phyloP scores from a whole-genome alignment of 2,113 vertebrate genomes.

The Empidonax alnorum region DNA sequence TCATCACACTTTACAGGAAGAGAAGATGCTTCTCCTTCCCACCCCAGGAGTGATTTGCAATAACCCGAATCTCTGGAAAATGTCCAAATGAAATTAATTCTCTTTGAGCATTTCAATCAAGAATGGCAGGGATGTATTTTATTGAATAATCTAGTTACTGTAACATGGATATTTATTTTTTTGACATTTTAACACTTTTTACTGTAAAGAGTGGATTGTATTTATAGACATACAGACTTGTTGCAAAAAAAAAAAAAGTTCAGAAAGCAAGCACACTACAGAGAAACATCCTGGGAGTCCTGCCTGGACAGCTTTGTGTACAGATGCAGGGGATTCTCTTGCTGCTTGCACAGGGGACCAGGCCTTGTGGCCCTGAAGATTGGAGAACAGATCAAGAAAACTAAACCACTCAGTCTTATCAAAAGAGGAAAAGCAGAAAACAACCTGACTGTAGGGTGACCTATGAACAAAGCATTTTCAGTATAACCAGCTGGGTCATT shows the following conservation, averaged over 20 bases:
- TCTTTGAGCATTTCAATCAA: constrained; percentile 86
- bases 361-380: constrained; percentile 57
- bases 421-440: constrained; percentile 30
- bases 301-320: constrained; percentile 48
- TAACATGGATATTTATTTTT: constrained; percentile 95
- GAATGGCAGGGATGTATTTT: constrained; percentile 97
- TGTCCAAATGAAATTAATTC: constrained; percentile 79
- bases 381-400: constrained; percentile 65
- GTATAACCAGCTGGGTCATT: constrained; percentile 57
- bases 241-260: constrained; percentile 70
- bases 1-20: constrained; percentile 62
- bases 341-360: constrained; percentile 77
- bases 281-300: constrained; percentile 65
- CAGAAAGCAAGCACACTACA: constrained; percentile 61
- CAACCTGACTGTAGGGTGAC: constrained; percentile 46
- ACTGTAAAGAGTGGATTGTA: constrained; percentile 82
- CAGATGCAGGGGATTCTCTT: constrained; percentile 24
- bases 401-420: constrained; percentile 39
- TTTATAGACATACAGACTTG: constrained; percentile 74
- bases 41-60: constrained; percentile 82
- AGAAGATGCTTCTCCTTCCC: constrained; percentile 68
- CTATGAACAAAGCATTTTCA: constrained; percentile 53
- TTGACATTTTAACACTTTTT: constrained; percentile 88
- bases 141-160: constrained; percentile 91
- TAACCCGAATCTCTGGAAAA: constrained; percentile 81